Percentiles rank a stretch among this genome's conserved stretches.
phyloP scores from a whole-genome alignment of 2,888 invertebrate genomes.

The Diaphora mendica region DNA sequence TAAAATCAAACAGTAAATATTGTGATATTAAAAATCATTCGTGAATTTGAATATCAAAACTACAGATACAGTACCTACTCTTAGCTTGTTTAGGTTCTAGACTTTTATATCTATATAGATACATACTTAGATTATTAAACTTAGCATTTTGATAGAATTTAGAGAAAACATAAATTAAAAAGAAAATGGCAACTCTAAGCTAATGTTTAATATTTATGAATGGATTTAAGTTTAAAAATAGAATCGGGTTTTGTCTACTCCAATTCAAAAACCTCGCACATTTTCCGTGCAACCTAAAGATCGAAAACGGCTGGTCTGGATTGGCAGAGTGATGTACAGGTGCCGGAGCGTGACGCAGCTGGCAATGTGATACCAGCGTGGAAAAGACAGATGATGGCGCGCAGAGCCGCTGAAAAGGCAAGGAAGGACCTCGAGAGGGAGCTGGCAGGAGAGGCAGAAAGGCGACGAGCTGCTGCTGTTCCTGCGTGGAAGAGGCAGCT shows the following conservation, averaged over 20 bases:
- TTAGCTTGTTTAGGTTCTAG: background rate
- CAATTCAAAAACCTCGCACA: constrained; percentile 30
- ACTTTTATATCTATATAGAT: background rate
- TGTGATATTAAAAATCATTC: background rate
- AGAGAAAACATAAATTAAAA: background rate
- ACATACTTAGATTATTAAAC: background rate
- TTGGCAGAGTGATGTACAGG: constrained; percentile 87
- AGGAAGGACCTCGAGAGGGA: constrained; percentile 96
- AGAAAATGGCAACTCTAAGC: constrained; percentile 10
- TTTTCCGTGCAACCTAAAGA: constrained; percentile 48
- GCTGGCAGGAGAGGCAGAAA: constrained; percentile 93
- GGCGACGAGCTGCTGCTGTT: constrained; percentile 93
- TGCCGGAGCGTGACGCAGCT: constrained; percentile 95
- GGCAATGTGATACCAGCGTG: constrained; percentile 97
- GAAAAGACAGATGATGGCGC: constrained; percentile 98
- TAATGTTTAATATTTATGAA: background rate
- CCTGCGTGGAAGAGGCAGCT: constrained; percentile 98
- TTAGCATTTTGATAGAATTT: background rate
- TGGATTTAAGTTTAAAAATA: background rate
- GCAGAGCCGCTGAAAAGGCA: constrained; percentile 97
- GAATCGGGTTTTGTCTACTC: constrained; percentile 16
- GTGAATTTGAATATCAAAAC: background rate
- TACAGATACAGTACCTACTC: background rate
- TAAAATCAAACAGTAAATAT: background rate
- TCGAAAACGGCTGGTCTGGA: constrained; percentile 70